Percentiles rank a stretch among this genome's conserved stretches.
Evolutionary conservation across 2,888 invertebrate genomes (phyloP).

Genomic region (Mylabris sibirica): DNA sequence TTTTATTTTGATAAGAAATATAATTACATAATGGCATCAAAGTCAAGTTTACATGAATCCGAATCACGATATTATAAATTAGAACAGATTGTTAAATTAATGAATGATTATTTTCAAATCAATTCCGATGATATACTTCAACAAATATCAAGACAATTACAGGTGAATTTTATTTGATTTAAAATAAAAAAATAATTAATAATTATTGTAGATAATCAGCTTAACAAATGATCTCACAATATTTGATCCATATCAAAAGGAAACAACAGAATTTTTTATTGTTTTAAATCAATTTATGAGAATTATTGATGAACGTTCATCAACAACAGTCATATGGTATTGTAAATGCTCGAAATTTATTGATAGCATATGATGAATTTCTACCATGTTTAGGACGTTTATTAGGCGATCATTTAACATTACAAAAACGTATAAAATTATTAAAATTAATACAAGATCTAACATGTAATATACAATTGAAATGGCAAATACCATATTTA

Average conservation of each 20-base stretch:
- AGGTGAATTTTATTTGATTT: neutral
- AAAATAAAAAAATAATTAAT: neutral
- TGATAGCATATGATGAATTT: constrained; percentile 76
- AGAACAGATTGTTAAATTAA: neutral
- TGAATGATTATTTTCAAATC: neutral
- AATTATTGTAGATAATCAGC: constrained; percentile 67
- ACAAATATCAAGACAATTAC: neutral
- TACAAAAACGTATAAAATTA: constrained; percentile 70
- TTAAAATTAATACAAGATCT: constrained; percentile 75
- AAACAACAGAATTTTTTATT: constrained; percentile 73
- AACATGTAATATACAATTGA: constrained; percentile 80
- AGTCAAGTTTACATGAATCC: neutral
- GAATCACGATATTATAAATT: neutral
- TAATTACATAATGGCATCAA: too few species aligned
- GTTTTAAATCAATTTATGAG: constrained; percentile 72
- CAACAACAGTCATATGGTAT: constrained; percentile 67
- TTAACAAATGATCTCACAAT: constrained; percentile 70
- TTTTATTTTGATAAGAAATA: too few species aligned
- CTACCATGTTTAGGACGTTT: constrained; percentile 70
- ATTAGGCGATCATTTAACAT: constrained; percentile 67
- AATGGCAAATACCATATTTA: constrained; percentile 82
- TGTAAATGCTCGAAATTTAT: constrained; percentile 68
- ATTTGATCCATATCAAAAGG: constrained; percentile 72
- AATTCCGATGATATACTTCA: neutral
- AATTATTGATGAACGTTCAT: constrained; percentile 64